Evolutionary conservation across 2,797 vertebrate species (phyloP).

Genomic region (Ctenopoma kingsleyae): DNA sequence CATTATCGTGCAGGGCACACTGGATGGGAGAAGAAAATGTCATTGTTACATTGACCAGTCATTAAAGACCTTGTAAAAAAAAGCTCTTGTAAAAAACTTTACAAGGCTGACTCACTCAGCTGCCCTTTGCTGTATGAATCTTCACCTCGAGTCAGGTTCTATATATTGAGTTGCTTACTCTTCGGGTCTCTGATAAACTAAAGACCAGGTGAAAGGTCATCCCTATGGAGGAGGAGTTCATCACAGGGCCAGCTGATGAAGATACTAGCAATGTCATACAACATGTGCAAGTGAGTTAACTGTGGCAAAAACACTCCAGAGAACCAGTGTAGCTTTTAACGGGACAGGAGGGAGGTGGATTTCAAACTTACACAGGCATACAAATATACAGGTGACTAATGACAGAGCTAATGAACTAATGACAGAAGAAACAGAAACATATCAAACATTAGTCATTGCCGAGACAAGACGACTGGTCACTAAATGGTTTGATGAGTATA

Average conservation of each 20-base stretch:
- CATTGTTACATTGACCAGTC: constrained; percentile 52
- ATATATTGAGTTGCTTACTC: constrained; percentile 18
- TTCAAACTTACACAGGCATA: neutral
- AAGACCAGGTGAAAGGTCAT: constrained; percentile 9
- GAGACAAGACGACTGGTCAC: no score
- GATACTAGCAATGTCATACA: neutral
- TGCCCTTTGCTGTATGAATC: constrained; percentile 24
- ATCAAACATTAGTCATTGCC: neutral
- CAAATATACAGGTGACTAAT: neutral
- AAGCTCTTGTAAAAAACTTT: constrained; percentile 66
- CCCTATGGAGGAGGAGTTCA: neutral
- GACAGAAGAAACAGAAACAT: neutral
- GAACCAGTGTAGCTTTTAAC: neutral
- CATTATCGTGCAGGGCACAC: constrained; percentile 28
- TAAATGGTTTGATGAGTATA: neutral
- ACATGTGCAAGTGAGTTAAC: neutral
- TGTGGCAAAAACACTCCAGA: neutral
- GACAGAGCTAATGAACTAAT: neutral
- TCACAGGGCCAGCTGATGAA: neutral
- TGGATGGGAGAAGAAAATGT: constrained; percentile 59
- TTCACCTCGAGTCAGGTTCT: constrained; percentile 52
- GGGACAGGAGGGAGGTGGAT: neutral
- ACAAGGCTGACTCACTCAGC: constrained; percentile 43
- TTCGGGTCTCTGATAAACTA: constrained; percentile 50
- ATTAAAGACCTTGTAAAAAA: constrained; percentile 75